Conservation (phyloP, 2,797 vertebrate genomes). For the Synaphobranchus kaupii region DNA sequence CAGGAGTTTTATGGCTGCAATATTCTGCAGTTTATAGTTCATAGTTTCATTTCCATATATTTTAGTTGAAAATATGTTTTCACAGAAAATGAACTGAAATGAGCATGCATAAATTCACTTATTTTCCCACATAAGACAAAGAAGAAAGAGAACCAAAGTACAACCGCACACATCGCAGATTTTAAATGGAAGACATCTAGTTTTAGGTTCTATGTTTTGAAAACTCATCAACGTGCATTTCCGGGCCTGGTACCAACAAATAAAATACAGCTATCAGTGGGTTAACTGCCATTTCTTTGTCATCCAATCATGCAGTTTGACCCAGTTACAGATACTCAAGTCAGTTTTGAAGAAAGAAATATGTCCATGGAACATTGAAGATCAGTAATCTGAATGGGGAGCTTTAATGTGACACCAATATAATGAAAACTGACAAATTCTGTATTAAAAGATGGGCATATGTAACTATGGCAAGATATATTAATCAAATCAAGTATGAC, state of each 20-base stretch:
- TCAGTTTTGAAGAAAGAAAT: not conserved
- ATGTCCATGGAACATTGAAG: not conserved
- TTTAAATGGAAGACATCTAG: not conserved
- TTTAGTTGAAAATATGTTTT: not conserved
- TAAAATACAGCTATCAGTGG: too few relatives aligned
- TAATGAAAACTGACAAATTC: not conserved
- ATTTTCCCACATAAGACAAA: not conserved
- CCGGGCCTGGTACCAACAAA: too few relatives aligned
- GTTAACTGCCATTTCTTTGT: too few relatives aligned
- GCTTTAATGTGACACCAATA: not conserved
- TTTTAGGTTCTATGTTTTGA: not conserved
- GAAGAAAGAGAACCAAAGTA: not conserved
- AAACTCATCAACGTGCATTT: not conserved
- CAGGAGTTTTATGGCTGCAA: not conserved
- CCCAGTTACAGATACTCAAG: not conserved
- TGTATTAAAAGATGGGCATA: not conserved
- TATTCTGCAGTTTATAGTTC: not conserved
- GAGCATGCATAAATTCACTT: not conserved
- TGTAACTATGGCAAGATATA: not conserved
- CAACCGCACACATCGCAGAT: not conserved
- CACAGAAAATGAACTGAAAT: not conserved
- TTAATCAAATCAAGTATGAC: not conserved
- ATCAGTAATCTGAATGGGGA: not conserved
- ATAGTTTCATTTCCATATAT: not conserved
- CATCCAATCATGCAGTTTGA: not conserved